Conservation (phyloP, 2,113 vertebrate species). For the Stegastes partitus region DNA sequence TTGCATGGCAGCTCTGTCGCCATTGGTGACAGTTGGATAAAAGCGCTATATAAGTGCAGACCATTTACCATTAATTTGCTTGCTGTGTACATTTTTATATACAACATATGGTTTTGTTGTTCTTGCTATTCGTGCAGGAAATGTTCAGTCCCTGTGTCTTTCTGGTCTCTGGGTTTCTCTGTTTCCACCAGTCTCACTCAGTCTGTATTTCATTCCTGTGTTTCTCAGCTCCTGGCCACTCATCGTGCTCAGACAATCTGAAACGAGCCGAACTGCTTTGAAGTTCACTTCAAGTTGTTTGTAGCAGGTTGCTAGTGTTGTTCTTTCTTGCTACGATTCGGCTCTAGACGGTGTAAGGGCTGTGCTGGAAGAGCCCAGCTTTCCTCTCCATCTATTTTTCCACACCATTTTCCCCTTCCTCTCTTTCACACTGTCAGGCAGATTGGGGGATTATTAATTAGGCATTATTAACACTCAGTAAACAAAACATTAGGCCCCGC, state of each 20-base stretch:
- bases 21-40: too few species aligned
- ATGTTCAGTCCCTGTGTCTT: not conserved
- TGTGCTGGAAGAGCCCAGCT: conserved; percentile 16
- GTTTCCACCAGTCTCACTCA: not conserved
- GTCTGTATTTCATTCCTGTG: not conserved
- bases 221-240: not conserved
- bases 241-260: not conserved
- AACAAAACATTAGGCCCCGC: conserved; percentile 97
- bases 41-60: too few species aligned
- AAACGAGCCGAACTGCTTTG: not conserved
- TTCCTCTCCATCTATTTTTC: conserved; percentile 59
- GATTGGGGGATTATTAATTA: conserved; percentile 97
- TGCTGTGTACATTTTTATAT: too few species aligned
- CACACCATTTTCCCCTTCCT: conserved; percentile 54
- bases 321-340: conserved; percentile 15
- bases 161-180: conserved; percentile 7
- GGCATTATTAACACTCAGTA: conserved; percentile 99
- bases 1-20: too few species aligned
- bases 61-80: too few species aligned
- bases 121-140: not conserved
- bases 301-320: not conserved
- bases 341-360: conserved; percentile 10
- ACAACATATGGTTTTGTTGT: not conserved
- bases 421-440: conserved; percentile 84
- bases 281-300: not conserved